Conservation (phyloP, 2,113 vertebrate genomes). For the Bettongia penicillata region DNA sequence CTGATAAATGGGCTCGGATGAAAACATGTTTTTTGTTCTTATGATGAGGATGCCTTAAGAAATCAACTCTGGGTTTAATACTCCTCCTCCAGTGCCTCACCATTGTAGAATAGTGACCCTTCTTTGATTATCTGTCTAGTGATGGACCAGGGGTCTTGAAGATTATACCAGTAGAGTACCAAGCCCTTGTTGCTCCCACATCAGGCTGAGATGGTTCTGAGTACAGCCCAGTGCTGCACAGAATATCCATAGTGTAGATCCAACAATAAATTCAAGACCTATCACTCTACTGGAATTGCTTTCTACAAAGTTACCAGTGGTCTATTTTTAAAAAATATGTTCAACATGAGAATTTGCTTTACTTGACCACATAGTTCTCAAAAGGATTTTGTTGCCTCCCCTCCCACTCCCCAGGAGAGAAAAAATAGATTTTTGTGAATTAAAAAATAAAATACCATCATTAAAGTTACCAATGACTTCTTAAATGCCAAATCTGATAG, state of each 20-base stretch:
- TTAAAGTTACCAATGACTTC: too few species aligned
- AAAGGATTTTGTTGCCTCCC: too few species aligned
- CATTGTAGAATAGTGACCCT: background rate
- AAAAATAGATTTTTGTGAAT: too few species aligned
- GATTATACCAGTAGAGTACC: background rate
- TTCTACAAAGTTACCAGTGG: background rate
- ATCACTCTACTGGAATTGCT: background rate
- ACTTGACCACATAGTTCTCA: too few species aligned
- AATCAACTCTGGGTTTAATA: background rate
- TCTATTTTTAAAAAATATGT: background rate
- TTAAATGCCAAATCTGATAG: too few species aligned
- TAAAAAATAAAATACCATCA: too few species aligned
- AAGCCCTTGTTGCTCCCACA: background rate
- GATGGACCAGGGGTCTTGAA: too few species aligned
- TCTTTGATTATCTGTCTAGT: too few species aligned
- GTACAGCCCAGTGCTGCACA: background rate
- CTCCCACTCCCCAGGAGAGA: too few species aligned
- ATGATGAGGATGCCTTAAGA: background rate
- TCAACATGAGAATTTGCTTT: too few species aligned
- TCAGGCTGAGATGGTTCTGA: background rate
- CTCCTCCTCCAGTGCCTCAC: background rate
- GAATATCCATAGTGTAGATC: too few species aligned
- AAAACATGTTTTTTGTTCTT: background rate
- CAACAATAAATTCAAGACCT: background rate
- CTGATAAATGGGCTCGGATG: background rate